Conservation (phyloP, 2,888 invertebrate genomes). For the Ctena decussata region DNA sequence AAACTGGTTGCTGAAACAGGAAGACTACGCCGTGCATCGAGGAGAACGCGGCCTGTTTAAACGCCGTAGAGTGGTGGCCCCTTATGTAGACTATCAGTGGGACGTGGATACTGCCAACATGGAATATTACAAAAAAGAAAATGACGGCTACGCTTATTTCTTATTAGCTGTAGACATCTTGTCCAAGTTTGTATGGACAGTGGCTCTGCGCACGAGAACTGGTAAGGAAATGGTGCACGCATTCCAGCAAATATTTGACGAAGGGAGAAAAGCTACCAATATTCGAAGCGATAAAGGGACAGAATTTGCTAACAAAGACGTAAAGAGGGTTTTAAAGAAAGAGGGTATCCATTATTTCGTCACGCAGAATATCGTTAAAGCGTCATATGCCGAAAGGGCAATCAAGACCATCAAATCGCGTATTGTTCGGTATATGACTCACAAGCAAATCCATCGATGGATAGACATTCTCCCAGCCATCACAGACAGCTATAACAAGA, state of each 20-base stretch:
- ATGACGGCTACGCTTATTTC: constrained; percentile 46
- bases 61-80: constrained; percentile 32
- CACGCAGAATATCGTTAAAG: constrained; percentile 47
- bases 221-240: constrained; percentile 45
- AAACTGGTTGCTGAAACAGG: constrained; percentile 45
- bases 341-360: constrained; percentile 33
- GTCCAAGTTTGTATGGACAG: constrained; percentile 39
- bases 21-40: constrained; percentile 47
- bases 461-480: constrained; percentile 42
- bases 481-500: constrained; percentile 48
- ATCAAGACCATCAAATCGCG: constrained; percentile 53
- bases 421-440: constrained; percentile 44
- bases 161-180: constrained; percentile 37
- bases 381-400: constrained; percentile 47
- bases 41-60: constrained; percentile 38
- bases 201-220: constrained; percentile 29
- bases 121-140: constrained; percentile 44
- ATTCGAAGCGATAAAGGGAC: constrained; percentile 42
- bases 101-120: too few species aligned
- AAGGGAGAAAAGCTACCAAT: constrained; percentile 13
- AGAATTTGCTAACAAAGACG: constrained; percentile 37
- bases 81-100: constrained; percentile 55
- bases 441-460: constrained; percentile 35
- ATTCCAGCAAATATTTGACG: constrained; percentile 23
- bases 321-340: constrained; percentile 25